Base-by-base conservation (phyloP, 2,888 invertebrate genomes). In the Tetrapedia diversipes region DNA sequence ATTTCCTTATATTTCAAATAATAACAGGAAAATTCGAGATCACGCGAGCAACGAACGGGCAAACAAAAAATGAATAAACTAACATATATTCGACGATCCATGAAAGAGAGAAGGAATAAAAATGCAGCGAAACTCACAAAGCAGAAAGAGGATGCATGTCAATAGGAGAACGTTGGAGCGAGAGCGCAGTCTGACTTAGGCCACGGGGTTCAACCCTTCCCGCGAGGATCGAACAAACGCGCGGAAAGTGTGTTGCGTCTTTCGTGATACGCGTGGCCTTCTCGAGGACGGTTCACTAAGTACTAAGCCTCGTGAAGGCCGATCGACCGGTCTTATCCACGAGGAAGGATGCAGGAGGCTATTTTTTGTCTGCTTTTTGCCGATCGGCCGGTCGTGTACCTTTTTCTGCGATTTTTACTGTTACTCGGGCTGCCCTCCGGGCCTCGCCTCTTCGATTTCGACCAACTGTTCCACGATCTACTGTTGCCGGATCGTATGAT, bases 321-420 rank as follows among this genome's bases (percentile, higher is more conserved):
- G 84, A 77, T 75, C 85, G 85, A 85, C 87, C 86, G 86, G 87
- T 89, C 88, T 89, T 87, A 87, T 87, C 80, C 86, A 72, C 73
- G 68, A 73, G 69, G 57, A 65, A 72, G 76, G 82, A 83, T 81
- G 72, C 82, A 80, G 79, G 76, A 83, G 19, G n/a, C 27, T 37
- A 34, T 63, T 54, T 41, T 47, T 37, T 66, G 67, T 57, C 10
- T 16, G 49, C 66, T 69, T 72, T 72, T 71, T 77, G 53, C 45
- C 65, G 66, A 56, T 68, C 87, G 37, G 43, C 47, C 80, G 68
- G 63, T 66, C 65, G 59, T 70, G 49, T 51, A 54, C 59, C 64
- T 80, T 77, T 72, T 83, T 83, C 77, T 86, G 49, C 63, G 70
- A 85, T 88, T 86, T 87, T 86, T 87, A 88, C 87, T 85, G 86